Evolutionary conservation across 2,888 invertebrate species (phyloP).

Genomic region (Orchestes rusci): DNA sequence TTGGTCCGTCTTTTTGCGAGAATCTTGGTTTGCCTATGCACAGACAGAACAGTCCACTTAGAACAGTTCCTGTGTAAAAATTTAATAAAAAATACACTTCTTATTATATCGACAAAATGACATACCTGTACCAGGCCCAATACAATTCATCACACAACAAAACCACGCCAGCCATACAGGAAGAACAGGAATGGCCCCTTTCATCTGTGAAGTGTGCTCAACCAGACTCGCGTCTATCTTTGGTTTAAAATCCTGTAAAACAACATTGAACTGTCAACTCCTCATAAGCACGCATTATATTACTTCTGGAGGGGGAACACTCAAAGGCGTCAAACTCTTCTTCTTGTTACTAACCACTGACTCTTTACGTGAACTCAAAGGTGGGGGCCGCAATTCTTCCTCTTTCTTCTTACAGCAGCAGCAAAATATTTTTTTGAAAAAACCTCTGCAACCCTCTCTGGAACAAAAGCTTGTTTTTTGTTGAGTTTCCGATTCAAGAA

Average conservation of each 20-base stretch:
- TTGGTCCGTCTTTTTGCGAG: constrained; percentile 70
- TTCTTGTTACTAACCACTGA: constrained; percentile 60
- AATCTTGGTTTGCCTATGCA: constrained; percentile 87
- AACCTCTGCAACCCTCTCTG: constrained; percentile 31
- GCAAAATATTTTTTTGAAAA: constrained; percentile 37
- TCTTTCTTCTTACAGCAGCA: constrained; percentile 28
- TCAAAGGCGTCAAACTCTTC: constrained; percentile 56
- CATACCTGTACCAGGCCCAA: constrained; percentile 75
- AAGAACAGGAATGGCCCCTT: constrained; percentile 86
- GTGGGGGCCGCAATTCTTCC: constrained; percentile 38
- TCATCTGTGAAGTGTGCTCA: constrained; percentile 80
- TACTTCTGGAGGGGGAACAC: constrained; percentile 51
- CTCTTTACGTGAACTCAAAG: constrained; percentile 51
- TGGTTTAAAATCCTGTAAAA: constrained; percentile 62
- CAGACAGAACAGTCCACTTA: constrained; percentile 82
- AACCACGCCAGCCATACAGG: constrained; percentile 81
- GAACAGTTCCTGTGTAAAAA: constrained; percentile 85
- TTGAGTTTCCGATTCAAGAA: constrained; percentile 44
- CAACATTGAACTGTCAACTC: too few species aligned
- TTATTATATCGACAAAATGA: too few species aligned
- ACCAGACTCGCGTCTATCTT: constrained; percentile 72
- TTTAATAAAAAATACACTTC: constrained; percentile 27
- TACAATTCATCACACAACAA: constrained; percentile 75
- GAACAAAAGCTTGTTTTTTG: constrained; percentile 31
- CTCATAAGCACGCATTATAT: too few species aligned